phyloP scores from a whole-genome alignment of 2,888 invertebrate species.

The Saturnia japonica region DNA sequence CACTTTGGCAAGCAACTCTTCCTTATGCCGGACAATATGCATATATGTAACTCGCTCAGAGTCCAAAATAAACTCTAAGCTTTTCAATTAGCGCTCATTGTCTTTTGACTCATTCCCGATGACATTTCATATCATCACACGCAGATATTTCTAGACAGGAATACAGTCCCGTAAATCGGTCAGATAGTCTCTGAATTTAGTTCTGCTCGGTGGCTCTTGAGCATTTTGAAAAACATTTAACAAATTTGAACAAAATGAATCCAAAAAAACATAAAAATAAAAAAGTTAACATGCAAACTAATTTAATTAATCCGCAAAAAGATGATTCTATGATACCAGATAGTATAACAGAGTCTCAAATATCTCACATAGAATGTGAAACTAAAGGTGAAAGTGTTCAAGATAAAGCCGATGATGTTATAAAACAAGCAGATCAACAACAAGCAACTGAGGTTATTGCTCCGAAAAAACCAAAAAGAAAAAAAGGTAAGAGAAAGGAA shows the following conservation, averaged over 20 bases:
- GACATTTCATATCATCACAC: slow-evolving; percentile 69
- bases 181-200: slow-evolving; percentile 69
- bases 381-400: slow-evolving; percentile 24
- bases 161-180: slow-evolving; percentile 65
- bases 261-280: slow-evolving; percentile 69
- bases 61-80: slow-evolving; percentile 23
- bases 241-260: slow-evolving; percentile 52
- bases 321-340: slow-evolving; percentile 30
- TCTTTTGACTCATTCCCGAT: slow-evolving; percentile 29
- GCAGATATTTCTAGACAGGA: slow-evolving; percentile 61
- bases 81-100: slow-evolving; percentile 27
- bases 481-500: slow-evolving; percentile 66
- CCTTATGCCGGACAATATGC: slow-evolving; percentile 45
- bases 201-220: slow-evolving; percentile 53
- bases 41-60: slow-evolving; percentile 31
- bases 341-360: slow-evolving; percentile 23
- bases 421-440: slow-evolving; percentile 31
- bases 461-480: slow-evolving; percentile 76
- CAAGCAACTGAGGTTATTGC: slow-evolving; percentile 41
- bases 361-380: slow-evolving; percentile 32
- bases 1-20: slow-evolving; percentile 55
- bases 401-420: slow-evolving; percentile 30
- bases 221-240: slow-evolving; percentile 30
- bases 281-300: slow-evolving; percentile 53
- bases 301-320: slow-evolving; percentile 42